phyloP scores from a whole-genome alignment of 2,113 vertebrate species.

The Cryptotis parvus region DNA sequence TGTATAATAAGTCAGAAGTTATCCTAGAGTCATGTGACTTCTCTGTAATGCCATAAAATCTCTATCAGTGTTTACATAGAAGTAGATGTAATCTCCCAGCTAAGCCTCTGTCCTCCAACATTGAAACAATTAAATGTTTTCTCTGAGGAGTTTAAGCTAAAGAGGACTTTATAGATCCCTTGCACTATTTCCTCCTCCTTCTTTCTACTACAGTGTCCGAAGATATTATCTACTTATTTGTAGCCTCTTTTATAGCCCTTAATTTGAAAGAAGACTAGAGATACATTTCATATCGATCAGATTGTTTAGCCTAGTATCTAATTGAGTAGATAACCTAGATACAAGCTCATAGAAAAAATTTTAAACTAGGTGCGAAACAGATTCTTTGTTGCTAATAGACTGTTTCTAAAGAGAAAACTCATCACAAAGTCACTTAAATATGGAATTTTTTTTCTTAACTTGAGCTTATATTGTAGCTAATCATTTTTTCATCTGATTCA shows the following conservation, averaged over 20 bases:
- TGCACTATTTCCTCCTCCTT: not conserved
- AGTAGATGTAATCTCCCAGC: too few species aligned
- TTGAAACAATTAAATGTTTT: not conserved
- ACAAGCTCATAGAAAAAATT: not conserved
- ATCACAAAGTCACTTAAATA: not conserved
- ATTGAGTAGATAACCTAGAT: not conserved
- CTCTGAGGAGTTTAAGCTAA: not conserved
- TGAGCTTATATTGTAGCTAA: constrained; percentile 19
- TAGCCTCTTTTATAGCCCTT: not conserved
- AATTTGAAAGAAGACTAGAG: not conserved
- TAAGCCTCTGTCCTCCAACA: too few species aligned
- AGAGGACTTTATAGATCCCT: not conserved
- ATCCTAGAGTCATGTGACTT: too few species aligned
- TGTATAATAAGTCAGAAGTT: too few species aligned
- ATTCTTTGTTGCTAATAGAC: not conserved
- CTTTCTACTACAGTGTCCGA: not conserved
- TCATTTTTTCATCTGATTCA: too few species aligned
- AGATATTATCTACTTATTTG: not conserved
- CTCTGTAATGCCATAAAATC: too few species aligned
- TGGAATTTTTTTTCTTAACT: not conserved
- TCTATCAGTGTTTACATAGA: too few species aligned
- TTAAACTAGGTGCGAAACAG: not conserved
- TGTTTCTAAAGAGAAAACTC: not conserved
- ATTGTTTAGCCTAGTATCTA: not conserved
- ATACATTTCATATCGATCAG: not conserved